phyloP scores from a whole-genome alignment of 2,888 invertebrate species.

The Drepana falcataria region DNA sequence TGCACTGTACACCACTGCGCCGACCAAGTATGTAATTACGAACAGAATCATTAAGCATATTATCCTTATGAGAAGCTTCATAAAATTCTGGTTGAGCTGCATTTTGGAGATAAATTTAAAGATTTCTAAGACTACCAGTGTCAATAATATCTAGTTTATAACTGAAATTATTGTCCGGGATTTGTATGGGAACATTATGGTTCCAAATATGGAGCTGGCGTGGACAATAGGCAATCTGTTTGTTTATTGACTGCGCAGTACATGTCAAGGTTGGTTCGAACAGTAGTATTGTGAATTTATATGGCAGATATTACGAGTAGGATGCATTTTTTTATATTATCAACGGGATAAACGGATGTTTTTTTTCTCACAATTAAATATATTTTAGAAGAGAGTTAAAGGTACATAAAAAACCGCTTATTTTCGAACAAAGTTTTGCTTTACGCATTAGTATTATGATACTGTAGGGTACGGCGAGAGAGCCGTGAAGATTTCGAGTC shows the following conservation, averaged over 20 bases:
- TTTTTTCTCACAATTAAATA: no score
- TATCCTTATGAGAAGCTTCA: slow-evolving; percentile 48
- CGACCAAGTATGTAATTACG: slow-evolving; percentile 50
- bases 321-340: no score
- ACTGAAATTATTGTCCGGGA: neutral
- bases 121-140: neutral
- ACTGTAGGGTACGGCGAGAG: no score
- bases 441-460: no score
- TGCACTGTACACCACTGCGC: slow-evolving; percentile 50
- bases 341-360: no score
- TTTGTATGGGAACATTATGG: neutral
- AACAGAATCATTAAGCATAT: slow-evolving; percentile 51
- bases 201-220: neutral
- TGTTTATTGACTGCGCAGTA: neutral
- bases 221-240: neutral
- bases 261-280: neutral
- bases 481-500: no score
- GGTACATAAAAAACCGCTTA: no score
- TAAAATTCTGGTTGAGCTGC: neutral
- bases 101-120: neutral
- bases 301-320: neutral
- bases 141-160: neutral
- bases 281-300: neutral
- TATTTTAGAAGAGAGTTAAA: no score
- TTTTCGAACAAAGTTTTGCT: no score